A percentile compares a stretch with the other conserved stretches of the same genome.
These are phyloP conservation scores for Ahaetulla prasina DNA, from an alignment of 2,113 vertebrate genomes.

Conservation along the genomic window DNA sequence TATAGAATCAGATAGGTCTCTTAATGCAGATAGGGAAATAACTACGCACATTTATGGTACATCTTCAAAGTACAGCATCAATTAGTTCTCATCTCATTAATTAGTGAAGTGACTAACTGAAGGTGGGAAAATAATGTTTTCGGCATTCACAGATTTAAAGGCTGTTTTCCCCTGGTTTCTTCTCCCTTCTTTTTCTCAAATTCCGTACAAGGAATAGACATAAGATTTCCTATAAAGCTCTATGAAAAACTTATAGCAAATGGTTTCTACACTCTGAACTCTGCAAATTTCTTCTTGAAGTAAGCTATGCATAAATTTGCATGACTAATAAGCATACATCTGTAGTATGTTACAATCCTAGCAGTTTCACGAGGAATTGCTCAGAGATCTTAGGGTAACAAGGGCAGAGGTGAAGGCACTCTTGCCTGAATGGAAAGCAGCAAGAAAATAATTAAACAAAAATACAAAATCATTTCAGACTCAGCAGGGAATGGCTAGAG, in stretches of 20 bases:
- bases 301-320: slow-evolving; percentile 2
- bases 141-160: background rate
- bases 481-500: slow-evolving; percentile 42
- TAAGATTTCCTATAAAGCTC: background rate
- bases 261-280: background rate
- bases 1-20: background rate
- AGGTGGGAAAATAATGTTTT: slow-evolving; percentile 4
- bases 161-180: background rate
- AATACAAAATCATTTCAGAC: slow-evolving; percentile 47
- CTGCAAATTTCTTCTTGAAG: background rate
- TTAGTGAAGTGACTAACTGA: slow-evolving; percentile 33
- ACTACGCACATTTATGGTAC: background rate
- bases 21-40: slow-evolving; percentile 5
- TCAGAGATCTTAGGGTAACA: slow-evolving; percentile 26
- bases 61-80: slow-evolving; percentile 25
- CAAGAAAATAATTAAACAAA: slow-evolving; percentile 31
- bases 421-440: background rate
- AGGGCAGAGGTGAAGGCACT: background rate
- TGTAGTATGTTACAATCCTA: slow-evolving; percentile 10
- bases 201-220: background rate
- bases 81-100: slow-evolving; percentile 34
- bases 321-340: background rate
- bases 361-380: slow-evolving; percentile 20
- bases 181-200: background rate
- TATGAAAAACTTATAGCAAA: background rate